A percentile compares a stretch with the other conserved stretches of the same genome.
Conservation (phyloP, 2,888 invertebrate genomes). For the Brenthis daphne region DNA sequence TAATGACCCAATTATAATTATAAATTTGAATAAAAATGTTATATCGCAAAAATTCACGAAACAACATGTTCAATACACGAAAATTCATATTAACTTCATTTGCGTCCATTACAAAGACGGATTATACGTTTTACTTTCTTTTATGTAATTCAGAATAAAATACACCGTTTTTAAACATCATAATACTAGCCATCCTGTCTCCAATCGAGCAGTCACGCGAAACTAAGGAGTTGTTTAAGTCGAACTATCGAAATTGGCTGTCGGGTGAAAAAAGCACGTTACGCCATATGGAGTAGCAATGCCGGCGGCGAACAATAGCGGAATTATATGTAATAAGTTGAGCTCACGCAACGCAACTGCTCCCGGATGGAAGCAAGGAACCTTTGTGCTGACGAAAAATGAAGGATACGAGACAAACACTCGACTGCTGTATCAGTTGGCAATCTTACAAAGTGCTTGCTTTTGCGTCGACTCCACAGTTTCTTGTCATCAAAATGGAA, state of each 20-base stretch:
- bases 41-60: not conserved
- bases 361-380: constrained; percentile 43
- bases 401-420: constrained; percentile 27
- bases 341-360: constrained; percentile 78
- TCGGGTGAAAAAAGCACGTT: constrained; percentile 65
- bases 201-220: constrained; percentile 60
- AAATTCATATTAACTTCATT: not conserved
- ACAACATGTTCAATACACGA: not conserved
- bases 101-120: not conserved
- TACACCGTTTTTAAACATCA: constrained; percentile 26
- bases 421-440: constrained; percentile 13
- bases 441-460: constrained; percentile 13
- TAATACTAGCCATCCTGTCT: constrained; percentile 45
- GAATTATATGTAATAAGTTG: constrained; percentile 79
- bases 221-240: constrained; percentile 55
- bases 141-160: constrained; percentile 6
- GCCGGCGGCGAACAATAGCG: constrained; percentile 78
- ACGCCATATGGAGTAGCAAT: constrained; percentile 76
- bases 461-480: constrained; percentile 2
- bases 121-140: not conserved
- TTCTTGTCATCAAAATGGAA: not conserved
- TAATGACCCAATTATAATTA: constrained; percentile 7
- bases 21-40: not conserved
- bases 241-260: constrained; percentile 72
- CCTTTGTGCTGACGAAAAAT: constrained; percentile 46